phyloP scores from a whole-genome alignment of 1,140 invertebrate species.

The Thaumatotibia leucotreta region DNA sequence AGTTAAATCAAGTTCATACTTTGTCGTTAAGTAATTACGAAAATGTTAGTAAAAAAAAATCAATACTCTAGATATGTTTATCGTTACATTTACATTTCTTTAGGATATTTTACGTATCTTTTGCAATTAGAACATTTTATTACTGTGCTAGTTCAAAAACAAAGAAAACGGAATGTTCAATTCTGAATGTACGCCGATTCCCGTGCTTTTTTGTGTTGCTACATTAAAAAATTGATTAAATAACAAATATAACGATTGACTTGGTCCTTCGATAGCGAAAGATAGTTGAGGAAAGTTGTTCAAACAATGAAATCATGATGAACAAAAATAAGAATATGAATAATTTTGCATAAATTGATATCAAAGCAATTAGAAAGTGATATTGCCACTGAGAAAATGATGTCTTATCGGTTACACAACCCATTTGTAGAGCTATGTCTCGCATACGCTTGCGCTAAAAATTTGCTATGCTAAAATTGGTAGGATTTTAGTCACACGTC shows the following conservation, averaged over 20 bases:
- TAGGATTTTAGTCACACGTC: slow-evolving; percentile 51
- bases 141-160: not conserved
- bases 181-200: slow-evolving; percentile 23
- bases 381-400: slow-evolving; percentile 1
- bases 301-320: not conserved
- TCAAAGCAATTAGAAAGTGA: not conserved
- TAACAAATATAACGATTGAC: too few relatives aligned
- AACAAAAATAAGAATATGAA: not conserved
- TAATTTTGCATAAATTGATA: not conserved
- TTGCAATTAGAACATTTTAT: not conserved
- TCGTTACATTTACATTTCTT: not conserved
- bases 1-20: too few relatives aligned
- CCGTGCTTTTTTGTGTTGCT: slow-evolving; percentile 26
- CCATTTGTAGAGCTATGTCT: slow-evolving; percentile 11
- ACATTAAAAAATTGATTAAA: not conserved
- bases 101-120: not conserved
- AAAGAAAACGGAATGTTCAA: not conserved
- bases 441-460: slow-evolving; percentile 2
- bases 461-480: slow-evolving; percentile 32
- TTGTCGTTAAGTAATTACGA: not conserved
- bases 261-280: not conserved
- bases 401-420: slow-evolving; percentile 20
- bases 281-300: not conserved
- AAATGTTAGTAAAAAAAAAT: not conserved
- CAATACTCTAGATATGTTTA: not conserved